Evolutionary conservation across 2,113 vertebrate genomes (phyloP).

Genomic region (Ranitomeya variabilis): DNA sequence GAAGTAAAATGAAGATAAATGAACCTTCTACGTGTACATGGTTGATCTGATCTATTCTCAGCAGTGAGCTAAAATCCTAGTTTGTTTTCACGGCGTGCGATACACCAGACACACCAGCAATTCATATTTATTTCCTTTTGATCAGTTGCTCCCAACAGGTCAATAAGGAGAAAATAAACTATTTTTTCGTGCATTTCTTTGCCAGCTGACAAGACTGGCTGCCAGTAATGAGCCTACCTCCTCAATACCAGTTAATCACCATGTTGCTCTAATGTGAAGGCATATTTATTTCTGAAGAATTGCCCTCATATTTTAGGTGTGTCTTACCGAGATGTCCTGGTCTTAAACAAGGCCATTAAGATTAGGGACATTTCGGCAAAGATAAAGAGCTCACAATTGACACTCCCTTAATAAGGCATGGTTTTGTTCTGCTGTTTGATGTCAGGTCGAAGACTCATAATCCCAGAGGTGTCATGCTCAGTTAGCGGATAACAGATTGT

Average conservation of each 20-base stretch:
- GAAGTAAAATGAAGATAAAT: conserved; percentile 39
- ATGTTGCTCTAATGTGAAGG: conserved; percentile 25
- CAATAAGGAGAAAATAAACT: conserved; percentile 69
- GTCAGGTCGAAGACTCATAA: conserved; percentile 74
- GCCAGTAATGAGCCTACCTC: conserved; percentile 55
- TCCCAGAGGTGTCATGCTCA: conserved; percentile 82
- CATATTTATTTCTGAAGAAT: conserved; percentile 31
- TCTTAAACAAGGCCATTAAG: conserved; percentile 12
- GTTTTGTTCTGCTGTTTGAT: conserved; percentile 68
- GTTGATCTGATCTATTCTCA: conserved; percentile 42
- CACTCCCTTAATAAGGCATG: conserved; percentile 59
- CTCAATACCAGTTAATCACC: conserved; percentile 45
- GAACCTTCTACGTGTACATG: not conserved
- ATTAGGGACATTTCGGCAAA: not conserved
- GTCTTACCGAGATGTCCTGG: conserved; percentile 14
- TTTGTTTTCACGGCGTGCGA: conserved; percentile 63
- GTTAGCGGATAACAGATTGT: conserved; percentile 79
- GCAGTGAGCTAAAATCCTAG: conserved; percentile 57
- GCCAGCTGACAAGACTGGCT: conserved; percentile 59
- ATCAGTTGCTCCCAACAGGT: conserved; percentile 63
- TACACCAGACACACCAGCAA: conserved; percentile 60
- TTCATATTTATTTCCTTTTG: conserved; percentile 67
- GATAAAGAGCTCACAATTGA: conserved; percentile 55
- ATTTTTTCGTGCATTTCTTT: conserved; percentile 67
- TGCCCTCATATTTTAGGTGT: conserved; percentile 22